Evolutionary conservation across 2,113 vertebrate genomes (phyloP), one percentile per base, ranked within the genome.

Genomic region (Ammodytes marinus): DNA sequence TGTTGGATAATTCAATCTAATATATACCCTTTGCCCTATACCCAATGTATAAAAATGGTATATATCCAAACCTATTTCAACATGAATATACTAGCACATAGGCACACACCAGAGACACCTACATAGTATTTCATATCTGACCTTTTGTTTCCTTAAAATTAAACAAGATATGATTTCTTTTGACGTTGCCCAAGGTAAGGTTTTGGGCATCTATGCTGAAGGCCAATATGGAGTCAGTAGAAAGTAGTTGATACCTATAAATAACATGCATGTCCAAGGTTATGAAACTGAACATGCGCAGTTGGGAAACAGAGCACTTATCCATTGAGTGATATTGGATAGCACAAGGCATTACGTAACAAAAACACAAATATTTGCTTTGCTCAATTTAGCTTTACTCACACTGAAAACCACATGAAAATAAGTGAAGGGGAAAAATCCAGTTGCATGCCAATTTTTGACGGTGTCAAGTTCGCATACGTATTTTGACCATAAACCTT

Each of bases 351-450:
- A 15, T 54, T 19, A 65, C 45, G 13, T 5, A 72, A 47, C 19
- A 72, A n/a, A 47, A 58, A 59, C 50, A 17, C 61, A 67, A 54
- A 65, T 42, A 67, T 77, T 46, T 57, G 63, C 43, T 74, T 49
- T 67, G 64, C 64, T 14, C 27, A 67, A 10, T 46, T 50, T 37
- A 37, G 9, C 63, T 43, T 27, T 11, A 27, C 40, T 19, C 27
- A 27, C 13, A 50, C 64, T 49, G 45, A 50, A 50, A 37, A 9
- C 64, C 64, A 49, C 12, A 49, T 49, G 12, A 35, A 49, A 45
- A 27, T 19, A 64, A 12, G 27, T 19, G 4, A 4, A 8, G 39
- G 37, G 60, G n/a, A 27, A 49, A 65, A 35, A 13, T 8, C n/a
- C 19, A 15, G 6, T 49, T 37, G 46, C 19, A 52, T 37, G 11